Conservation (phyloP, 1,140 invertebrate species). For the Panagrolaimus sp. region DNA sequence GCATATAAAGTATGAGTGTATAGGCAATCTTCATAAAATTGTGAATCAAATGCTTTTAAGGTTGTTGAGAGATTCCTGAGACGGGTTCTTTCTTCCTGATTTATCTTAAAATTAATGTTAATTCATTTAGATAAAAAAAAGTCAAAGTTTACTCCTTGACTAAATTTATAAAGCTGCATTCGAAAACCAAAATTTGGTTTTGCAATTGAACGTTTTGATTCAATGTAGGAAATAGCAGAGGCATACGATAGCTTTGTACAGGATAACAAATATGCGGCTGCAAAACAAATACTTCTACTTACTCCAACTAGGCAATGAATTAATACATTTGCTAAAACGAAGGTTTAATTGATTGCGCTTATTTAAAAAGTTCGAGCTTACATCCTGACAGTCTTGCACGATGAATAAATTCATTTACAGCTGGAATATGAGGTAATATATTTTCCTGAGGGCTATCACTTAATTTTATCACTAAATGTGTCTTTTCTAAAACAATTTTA, state of each 20-base stretch:
- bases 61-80: not conserved
- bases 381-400: constrained; percentile 3
- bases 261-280: not conserved
- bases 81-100: not conserved
- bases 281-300: constrained; percentile 1
- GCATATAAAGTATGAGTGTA: constrained; percentile 1
- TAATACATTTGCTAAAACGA: constrained; percentile 1
- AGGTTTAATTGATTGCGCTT: not conserved
- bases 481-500: not conserved
- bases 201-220: constrained; percentile 3
- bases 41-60: not conserved
- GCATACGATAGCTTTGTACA: not conserved
- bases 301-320: constrained; percentile 5
- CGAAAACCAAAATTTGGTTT: constrained; percentile 9
- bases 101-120: not conserved
- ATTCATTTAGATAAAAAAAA: not conserved
- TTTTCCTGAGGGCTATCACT: not conserved
- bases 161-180: constrained; percentile 6
- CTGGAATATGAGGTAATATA: not conserved
- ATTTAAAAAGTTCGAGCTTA: not conserved
- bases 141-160: not conserved
- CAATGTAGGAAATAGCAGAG: constrained; percentile 9
- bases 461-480: constrained; percentile 7
- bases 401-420: constrained; percentile 8
- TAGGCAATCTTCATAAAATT: not conserved